These are phyloP conservation scores for Apaloderma vittatum DNA, from an alignment of 2,113 vertebrate species.

Conservation along the genomic window DNA sequence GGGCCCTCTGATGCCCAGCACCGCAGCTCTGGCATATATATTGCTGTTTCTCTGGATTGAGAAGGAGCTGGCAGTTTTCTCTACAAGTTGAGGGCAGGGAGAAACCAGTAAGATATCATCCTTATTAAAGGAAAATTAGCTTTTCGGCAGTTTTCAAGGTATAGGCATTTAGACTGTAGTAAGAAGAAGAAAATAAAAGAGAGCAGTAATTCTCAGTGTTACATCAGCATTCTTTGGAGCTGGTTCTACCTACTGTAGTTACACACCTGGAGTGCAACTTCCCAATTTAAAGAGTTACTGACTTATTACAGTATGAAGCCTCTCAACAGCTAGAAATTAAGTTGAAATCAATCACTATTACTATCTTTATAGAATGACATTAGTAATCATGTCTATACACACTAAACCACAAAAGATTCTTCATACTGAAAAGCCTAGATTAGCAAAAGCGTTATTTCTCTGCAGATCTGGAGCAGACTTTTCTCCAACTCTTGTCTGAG, in stretches of 20 bases:
- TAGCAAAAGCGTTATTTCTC: not conserved
- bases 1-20: not conserved
- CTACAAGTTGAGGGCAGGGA: not conserved
- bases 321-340: not conserved
- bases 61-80: not conserved
- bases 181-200: not conserved
- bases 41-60: not conserved
- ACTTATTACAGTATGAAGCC: not conserved
- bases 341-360: not conserved
- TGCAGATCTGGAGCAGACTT: not conserved
- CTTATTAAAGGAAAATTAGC: not conserved
- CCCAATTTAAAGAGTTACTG: not conserved
- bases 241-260: not conserved
- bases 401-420: not conserved
- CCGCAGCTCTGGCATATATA: not conserved
- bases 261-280: not conserved
- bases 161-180: not conserved
- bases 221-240: not conserved
- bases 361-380: not conserved
- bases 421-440: not conserved
- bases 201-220: not conserved
- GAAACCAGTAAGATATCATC: not conserved
- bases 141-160: not conserved
- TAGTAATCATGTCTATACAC: not conserved
- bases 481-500: not conserved